Evolutionary conservation across 2,113 vertebrate species (phyloP).

Genomic region (Anser cygnoides): DNA sequence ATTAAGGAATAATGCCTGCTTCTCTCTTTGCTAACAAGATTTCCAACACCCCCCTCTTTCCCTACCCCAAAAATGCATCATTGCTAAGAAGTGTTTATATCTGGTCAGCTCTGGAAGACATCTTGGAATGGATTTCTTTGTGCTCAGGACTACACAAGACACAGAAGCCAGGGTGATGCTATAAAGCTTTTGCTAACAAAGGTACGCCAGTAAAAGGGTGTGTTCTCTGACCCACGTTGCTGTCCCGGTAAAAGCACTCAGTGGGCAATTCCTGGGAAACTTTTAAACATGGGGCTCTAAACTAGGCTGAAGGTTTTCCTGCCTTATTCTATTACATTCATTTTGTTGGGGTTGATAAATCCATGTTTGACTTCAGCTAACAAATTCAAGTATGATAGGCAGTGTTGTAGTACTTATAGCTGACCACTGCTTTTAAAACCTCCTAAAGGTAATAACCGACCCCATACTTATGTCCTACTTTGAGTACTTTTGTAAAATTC

Average conservation of each 20-base stretch:
- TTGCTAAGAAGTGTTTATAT: background rate
- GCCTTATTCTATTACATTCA: background rate
- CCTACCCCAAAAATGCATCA: background rate
- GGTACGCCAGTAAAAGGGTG: background rate
- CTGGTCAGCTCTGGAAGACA: background rate
- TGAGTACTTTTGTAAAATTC: background rate
- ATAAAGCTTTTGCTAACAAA: background rate
- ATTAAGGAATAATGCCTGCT: constrained; percentile 1
- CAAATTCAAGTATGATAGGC: background rate
- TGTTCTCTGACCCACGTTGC: background rate
- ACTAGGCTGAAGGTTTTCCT: background rate
- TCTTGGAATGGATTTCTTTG: background rate
- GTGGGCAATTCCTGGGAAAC: background rate
- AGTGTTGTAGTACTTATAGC: background rate
- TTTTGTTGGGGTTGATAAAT: background rate
- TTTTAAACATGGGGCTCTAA: background rate
- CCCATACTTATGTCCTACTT: background rate
- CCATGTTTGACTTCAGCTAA: background rate
- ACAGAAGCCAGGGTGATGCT: background rate
- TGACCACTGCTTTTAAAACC: constrained; percentile 7
- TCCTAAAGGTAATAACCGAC: background rate
- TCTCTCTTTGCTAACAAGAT: constrained; percentile 1
- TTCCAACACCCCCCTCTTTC: background rate
- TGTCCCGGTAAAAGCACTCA: background rate
- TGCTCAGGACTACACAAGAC: background rate